Evolutionary conservation across 2,888 invertebrate species (phyloP).

Genomic region (Cephus pulcher): DNA sequence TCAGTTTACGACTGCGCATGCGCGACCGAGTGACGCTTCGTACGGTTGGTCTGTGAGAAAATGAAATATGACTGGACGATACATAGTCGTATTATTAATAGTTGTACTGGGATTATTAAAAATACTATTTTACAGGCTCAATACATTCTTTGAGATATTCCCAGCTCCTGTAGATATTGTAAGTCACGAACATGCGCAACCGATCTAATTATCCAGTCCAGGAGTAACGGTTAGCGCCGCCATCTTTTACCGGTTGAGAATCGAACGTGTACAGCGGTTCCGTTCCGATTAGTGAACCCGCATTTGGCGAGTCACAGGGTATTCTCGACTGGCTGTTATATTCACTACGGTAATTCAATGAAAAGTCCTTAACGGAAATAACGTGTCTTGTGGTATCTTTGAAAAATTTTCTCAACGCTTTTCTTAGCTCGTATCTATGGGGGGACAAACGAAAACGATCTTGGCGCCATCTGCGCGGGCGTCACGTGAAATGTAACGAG

Average conservation of each 20-base stretch:
- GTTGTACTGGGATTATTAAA: neutral
- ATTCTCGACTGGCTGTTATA: neutral
- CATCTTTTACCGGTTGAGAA: neutral
- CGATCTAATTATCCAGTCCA: neutral
- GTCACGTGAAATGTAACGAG: slow-evolving; percentile 49
- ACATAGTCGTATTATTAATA: neutral
- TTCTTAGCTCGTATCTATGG: neutral
- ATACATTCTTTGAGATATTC: neutral
- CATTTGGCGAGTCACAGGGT: neutral
- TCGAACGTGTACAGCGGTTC: neutral
- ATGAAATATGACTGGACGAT: neutral
- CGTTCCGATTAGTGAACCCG: neutral
- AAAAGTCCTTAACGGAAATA: neutral
- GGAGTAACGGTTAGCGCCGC: neutral
- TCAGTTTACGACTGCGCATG: neutral
- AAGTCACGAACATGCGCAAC: neutral
- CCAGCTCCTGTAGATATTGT: neutral
- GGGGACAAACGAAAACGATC: neutral
- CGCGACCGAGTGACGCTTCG: neutral
- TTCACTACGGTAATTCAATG: neutral
- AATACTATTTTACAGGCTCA: neutral
- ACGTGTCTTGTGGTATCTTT: neutral
- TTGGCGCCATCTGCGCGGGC: neutral
- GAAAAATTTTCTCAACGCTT: neutral
- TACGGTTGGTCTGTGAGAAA: neutral